Evolutionary conservation across 2,888 invertebrate genomes (phyloP).

Genomic region (Caenorhabditis afra): DNA sequence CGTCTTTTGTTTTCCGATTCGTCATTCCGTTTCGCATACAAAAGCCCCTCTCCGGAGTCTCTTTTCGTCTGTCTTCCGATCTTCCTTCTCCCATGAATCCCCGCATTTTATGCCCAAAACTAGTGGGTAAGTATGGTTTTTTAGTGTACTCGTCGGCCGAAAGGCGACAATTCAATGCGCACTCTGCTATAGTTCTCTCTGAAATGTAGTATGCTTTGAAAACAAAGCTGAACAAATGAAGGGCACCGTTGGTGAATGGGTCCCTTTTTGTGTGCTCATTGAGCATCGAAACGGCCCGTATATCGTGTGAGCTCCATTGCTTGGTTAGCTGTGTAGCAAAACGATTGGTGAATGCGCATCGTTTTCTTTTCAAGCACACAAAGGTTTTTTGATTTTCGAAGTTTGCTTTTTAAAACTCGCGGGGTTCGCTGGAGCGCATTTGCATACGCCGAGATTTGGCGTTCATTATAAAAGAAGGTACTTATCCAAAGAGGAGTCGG

Average conservation of each 20-base stretch:
- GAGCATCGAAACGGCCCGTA: conserved; percentile 48
- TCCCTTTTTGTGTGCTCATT: conserved; percentile 24
- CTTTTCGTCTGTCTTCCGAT: conserved; percentile 5
- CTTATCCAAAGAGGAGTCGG: conserved; percentile 18
- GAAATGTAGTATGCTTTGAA: conserved; percentile 45
- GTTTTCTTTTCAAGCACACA: neutral
- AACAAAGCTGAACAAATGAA: conserved; percentile 44
- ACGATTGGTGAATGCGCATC: conserved; percentile 14
- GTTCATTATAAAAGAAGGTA: too few relatives aligned
- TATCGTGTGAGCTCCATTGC: conserved; percentile 31
- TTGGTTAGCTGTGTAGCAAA: conserved; percentile 42
- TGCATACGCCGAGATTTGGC: too few relatives aligned
- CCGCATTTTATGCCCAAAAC: too few relatives aligned
- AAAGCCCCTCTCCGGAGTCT: conserved; percentile 27
- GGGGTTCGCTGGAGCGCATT: too few relatives aligned
- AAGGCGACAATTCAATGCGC: conserved; percentile 8
- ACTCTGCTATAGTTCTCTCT: conserved; percentile 14
- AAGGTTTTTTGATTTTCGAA: neutral
- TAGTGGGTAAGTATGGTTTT: too few relatives aligned
- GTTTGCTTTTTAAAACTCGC: too few relatives aligned
- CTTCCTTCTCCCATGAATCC: too few relatives aligned
- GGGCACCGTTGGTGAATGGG: neutral
- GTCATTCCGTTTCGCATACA: conserved; percentile 49
- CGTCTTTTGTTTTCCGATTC: conserved; percentile 51
- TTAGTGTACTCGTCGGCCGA: neutral